Evolutionary conservation across 2,888 invertebrate genomes (phyloP).

Genomic region (Caenorhabditis sinica): DNA sequence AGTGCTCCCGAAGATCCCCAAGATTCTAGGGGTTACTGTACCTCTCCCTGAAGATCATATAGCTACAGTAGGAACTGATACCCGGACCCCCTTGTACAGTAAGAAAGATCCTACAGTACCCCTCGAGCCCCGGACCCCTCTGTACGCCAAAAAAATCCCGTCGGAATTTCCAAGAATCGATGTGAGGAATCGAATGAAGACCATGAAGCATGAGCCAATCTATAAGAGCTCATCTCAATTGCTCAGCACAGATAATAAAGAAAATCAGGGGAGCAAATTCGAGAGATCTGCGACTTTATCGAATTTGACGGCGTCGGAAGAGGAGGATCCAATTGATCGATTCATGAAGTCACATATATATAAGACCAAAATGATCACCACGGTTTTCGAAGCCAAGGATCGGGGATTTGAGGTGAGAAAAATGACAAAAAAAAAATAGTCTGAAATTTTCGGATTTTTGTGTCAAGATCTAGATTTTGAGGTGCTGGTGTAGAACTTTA

Average conservation of each 20-base stretch:
- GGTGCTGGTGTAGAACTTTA: too few species aligned
- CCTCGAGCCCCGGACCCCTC: neutral
- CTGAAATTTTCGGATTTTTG: too few species aligned
- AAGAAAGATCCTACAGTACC: constrained; percentile 1
- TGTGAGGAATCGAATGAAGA: constrained; percentile 7
- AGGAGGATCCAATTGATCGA: constrained; percentile 60
- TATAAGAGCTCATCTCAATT: constrained; percentile 29
- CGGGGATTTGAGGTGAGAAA: constrained; percentile 68
- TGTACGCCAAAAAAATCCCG: constrained; percentile 10
- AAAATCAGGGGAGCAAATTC: neutral
- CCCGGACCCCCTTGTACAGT: neutral
- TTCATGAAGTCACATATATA: constrained; percentile 70
- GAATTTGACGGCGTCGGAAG: constrained; percentile 29
- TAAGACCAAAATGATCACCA: constrained; percentile 80
- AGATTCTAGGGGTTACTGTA: constrained; percentile 18
- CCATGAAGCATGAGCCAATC: constrained; percentile 32
- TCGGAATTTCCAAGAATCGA: constrained; percentile 47
- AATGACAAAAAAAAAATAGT: too few species aligned
- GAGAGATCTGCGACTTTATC: constrained; percentile 45
- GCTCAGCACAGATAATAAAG: neutral
- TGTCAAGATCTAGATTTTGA: neutral
- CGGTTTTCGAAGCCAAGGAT: constrained; percentile 79
- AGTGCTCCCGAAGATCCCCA: neutral
- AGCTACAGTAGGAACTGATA: too few species aligned
- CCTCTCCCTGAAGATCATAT: neutral